These are phyloP conservation scores for Megalops atlanticus DNA, from an alignment of 2,113 vertebrate species.

Conservation along the genomic window DNA sequence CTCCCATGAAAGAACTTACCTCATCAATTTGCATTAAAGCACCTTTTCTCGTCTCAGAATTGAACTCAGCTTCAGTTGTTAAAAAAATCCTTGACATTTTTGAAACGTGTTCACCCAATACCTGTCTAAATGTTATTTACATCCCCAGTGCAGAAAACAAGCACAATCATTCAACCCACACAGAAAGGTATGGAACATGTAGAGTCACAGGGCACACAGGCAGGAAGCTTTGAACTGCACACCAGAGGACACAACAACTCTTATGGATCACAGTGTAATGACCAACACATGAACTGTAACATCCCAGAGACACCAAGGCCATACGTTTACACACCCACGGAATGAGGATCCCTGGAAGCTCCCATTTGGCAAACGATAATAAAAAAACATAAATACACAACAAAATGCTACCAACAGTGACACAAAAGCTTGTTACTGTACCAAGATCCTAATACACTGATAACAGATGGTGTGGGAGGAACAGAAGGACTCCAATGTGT, in stretches of 20 bases:
- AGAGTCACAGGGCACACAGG: not conserved
- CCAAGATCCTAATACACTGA: not conserved
- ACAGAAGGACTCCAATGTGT: not conserved
- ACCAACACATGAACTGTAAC: not conserved
- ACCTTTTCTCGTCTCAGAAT: no score
- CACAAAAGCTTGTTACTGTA: not conserved
- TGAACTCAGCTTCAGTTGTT: no score
- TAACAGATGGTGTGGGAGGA: not conserved
- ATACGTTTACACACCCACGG: not conserved
- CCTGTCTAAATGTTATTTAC: no score
- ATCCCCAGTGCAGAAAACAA: no score
- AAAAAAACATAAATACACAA: not conserved
- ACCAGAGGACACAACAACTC: not conserved
- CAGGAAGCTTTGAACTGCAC: not conserved
- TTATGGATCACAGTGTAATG: slow-evolving; percentile 9
- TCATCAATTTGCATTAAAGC: no score
- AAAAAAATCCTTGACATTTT: no score
- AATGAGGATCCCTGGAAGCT: not conserved
- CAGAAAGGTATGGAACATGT: no score
- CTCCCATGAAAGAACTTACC: no score
- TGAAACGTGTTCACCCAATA: no score
- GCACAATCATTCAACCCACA: no score
- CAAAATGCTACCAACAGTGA: not conserved
- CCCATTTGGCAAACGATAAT: slow-evolving; percentile 10
- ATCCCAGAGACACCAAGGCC: slow-evolving; percentile 9